phyloP scores from a whole-genome alignment of 2,888 invertebrate genomes.

The Electrophaes corylata region DNA sequence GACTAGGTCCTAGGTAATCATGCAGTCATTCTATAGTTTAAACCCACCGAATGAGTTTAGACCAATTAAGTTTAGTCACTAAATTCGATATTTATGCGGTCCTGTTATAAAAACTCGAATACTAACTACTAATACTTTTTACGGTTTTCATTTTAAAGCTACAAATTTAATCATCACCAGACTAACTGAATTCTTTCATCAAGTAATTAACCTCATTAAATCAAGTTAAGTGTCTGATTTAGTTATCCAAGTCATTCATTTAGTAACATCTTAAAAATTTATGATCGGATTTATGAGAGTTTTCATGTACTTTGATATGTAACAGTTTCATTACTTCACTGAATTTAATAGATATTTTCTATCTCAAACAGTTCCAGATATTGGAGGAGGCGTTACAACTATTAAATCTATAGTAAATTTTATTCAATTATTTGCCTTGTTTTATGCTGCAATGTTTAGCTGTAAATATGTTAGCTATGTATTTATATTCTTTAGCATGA shows the following conservation, averaged over 20 bases:
- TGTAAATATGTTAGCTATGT: conserved; percentile 54
- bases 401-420: conserved; percentile 65
- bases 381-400: conserved; percentile 74
- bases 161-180: too few relatives aligned
- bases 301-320: too few relatives aligned
- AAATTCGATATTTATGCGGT: too few relatives aligned
- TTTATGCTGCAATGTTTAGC: conserved; percentile 43
- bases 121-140: too few relatives aligned
- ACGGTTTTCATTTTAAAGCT: too few relatives aligned
- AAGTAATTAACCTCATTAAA: not conserved
- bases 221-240: too few relatives aligned
- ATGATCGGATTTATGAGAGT: too few relatives aligned
- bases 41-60: too few relatives aligned
- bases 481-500: conserved; percentile 32
- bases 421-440: conserved; percentile 50
- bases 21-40: not conserved
- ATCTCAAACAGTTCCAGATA: conserved; percentile 68
- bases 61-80: not conserved
- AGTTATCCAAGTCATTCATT: too few relatives aligned
- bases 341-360: conserved; percentile 42
- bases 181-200: too few relatives aligned
- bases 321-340: conserved; percentile 7
- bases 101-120: not conserved
- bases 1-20: too few relatives aligned
- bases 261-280: too few relatives aligned